Base-by-base conservation (phyloP, 2,888 invertebrate genomes). In the Andrena marginata region DNA sequence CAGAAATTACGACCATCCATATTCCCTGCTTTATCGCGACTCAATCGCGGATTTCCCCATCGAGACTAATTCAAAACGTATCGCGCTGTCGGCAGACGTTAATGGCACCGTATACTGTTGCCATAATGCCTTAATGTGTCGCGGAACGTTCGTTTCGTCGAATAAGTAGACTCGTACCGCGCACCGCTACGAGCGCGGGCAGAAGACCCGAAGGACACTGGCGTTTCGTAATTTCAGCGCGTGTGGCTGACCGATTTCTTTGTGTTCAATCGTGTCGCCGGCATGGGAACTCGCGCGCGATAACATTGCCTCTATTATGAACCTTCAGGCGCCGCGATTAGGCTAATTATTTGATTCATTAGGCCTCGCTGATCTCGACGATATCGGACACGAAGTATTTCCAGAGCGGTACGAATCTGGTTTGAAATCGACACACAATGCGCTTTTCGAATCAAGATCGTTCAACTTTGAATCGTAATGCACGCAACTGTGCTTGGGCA, bases 281-380 rank as follows among this genome's bases (percentile, higher is more conserved):
- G 54, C 70, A 26, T 4, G 33, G 69, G 51, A 76, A 68, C 69
- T 29, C 20, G 56, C 69, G 35, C 51, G 42, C 59, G 72, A 77
- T 78, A 76, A 75, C 33, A 51, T 16, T 20, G 10, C 65, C 48
- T 20, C 49, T 8, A 23, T 42, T 8, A n/a, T 6, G 59, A 48
- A 54, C 59, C 70, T 71, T 20, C 42, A 35, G 60, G 51, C 59
- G 35, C 49, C 56, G 59, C 20, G 65, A 79, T 71, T 78, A 63
- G 33, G 56, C 71, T 79, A 80, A 89, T 89, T 87, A 84, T 84
- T 82, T 68, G 81, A 86, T 86, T 79, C 72, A 49, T 79, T 77
- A 80, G 75, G 83, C 77, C 51, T 56, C 42, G 42, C 54, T 62
- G 82, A 80, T 84, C 80, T 80, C 80, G 82, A 88, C 73, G 89